Evolutionary conservation across 1,140 invertebrate species (phyloP).

Genomic region (Arctopsyche grandis): DNA sequence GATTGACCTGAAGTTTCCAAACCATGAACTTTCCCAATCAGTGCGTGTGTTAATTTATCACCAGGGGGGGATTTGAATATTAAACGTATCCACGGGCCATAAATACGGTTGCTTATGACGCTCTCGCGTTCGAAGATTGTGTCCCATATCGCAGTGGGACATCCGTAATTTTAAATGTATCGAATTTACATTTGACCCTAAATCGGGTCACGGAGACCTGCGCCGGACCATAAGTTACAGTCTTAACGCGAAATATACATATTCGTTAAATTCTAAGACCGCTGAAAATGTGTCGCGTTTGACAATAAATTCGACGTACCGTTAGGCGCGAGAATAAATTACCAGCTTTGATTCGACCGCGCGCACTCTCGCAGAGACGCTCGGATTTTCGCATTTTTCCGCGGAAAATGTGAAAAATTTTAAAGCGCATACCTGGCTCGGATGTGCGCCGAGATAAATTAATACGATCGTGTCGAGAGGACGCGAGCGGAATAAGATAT

Average conservation of each 20-base stretch:
- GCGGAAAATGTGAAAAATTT: constrained; percentile 1
- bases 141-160: constrained; percentile 53
- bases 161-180: constrained; percentile 52
- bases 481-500: too few relatives aligned
- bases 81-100: constrained; percentile 41
- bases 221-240: constrained; percentile 28
- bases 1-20: too few relatives aligned
- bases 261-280: constrained; percentile 5
- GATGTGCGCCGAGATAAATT: too few relatives aligned
- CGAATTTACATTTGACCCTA: constrained; percentile 53
- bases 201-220: constrained; percentile 37
- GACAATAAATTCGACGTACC: constrained; percentile 22
- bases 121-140: constrained; percentile 37
- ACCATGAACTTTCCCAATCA: too few relatives aligned
- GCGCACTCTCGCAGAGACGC: neutral
- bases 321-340: constrained; percentile 1
- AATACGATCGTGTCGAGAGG: too few relatives aligned
- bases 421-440: neutral
- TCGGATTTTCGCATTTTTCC: neutral
- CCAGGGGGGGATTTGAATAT: constrained; percentile 43
- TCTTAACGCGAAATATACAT: constrained; percentile 14
- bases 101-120: constrained; percentile 51
- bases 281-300: constrained; percentile 2
- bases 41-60: constrained; percentile 38
- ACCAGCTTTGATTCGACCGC: constrained; percentile 19